Percentiles rank a stretch among this genome's conserved stretches.
phyloP scores from a whole-genome alignment of 2,113 vertebrate genomes.

The Paralichthys olivaceus region DNA sequence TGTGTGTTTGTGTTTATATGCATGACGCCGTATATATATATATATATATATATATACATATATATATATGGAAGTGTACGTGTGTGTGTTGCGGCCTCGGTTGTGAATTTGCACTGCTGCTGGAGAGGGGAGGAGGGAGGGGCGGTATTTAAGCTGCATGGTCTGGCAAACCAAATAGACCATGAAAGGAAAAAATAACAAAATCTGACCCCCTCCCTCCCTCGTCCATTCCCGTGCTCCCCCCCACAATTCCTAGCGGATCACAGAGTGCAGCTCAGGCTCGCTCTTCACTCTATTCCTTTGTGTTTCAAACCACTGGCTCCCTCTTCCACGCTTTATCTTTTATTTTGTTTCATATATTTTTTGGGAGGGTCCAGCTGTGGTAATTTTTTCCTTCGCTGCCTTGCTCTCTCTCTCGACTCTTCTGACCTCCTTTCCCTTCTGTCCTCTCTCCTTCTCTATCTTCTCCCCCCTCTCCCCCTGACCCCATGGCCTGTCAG shows the following conservation, averaged over 20 bases:
- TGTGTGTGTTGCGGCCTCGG: conserved; percentile 34
- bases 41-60: not conserved
- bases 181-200: conserved; percentile 76
- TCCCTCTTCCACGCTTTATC: conserved; percentile 57
- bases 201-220: conserved; percentile 50
- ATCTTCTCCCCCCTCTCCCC: conserved; percentile 41
- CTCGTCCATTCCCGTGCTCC: not conserved
- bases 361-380: conserved; percentile 18
- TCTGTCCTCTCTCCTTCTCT: conserved; percentile 21
- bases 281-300: conserved; percentile 51
- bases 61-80: not conserved
- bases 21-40: not conserved
- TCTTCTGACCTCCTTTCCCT: conserved; percentile 5
- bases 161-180: conserved; percentile 75
- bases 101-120: conserved; percentile 38
- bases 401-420: conserved; percentile 28
- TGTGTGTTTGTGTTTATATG: conserved; percentile 8
- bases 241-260: conserved; percentile 51
- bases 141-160: conserved; percentile 64
- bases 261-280: conserved; percentile 54
- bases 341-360: conserved; percentile 53
- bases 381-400: conserved; percentile 53
- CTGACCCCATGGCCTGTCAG: conserved; percentile 47
- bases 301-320: conserved; percentile 64
- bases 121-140: conserved; percentile 31